Percentiles rank a stretch among this genome's conserved stretches.
These are phyloP conservation scores for Paedocypris sp. DNA, from an alignment of 2,113 vertebrate genomes.

Conservation along the genomic window DNA sequence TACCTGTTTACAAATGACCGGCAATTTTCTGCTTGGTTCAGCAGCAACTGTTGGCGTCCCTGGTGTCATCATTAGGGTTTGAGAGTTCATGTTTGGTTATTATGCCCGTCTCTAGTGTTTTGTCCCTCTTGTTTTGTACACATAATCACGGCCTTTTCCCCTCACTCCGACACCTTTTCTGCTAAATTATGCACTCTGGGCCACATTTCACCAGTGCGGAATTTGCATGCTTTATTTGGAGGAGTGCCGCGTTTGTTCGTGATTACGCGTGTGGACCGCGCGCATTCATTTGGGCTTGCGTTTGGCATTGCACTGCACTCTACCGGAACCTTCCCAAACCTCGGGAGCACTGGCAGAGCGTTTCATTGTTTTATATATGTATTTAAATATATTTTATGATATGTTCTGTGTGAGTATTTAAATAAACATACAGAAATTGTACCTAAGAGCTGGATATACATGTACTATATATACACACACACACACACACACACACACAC, in stretches of 20 bases:
- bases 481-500: no score
- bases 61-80: conserved; percentile 97
- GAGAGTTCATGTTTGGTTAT: conserved; percentile 89
- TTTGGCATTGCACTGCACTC: background rate
- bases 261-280: background rate
- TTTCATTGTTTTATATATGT: no score
- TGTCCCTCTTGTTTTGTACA: conserved; percentile 70
- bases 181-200: conserved; percentile 91
- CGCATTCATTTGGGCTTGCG: conserved; percentile 4
- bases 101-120: conserved; percentile 77
- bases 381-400: no score
- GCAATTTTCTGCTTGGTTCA: conserved; percentile 95
- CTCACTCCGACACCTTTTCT: conserved; percentile 76
- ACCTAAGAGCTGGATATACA: no score
- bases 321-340: background rate
- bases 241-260: conserved; percentile 9
- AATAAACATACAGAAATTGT: no score
- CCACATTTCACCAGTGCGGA: conserved; percentile 54
- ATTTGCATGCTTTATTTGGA: conserved; percentile 40
- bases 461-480: no score
- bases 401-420: no score
- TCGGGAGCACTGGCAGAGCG: no score
- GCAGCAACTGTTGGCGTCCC: conserved; percentile 84
- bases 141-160: conserved; percentile 83
- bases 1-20: conserved; percentile 98